Evolutionary conservation across 2,113 vertebrate species (phyloP).

Genomic region (Cyprinodon variegatus): DNA sequence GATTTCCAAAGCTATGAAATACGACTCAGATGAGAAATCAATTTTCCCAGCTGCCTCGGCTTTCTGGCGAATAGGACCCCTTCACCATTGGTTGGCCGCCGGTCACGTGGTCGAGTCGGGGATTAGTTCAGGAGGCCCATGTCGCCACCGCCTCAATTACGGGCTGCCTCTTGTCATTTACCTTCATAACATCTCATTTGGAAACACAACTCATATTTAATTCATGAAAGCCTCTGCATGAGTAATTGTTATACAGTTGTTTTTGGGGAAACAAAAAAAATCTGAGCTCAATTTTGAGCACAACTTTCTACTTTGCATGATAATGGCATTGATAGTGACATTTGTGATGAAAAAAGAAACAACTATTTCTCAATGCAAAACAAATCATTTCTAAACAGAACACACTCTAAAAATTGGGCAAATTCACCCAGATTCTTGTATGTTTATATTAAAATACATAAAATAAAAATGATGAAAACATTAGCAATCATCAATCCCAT

Average conservation of each 20-base stretch:
- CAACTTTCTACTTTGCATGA: conserved; percentile 86
- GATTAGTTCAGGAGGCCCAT: conserved; percentile 98
- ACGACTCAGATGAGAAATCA: conserved; percentile 99
- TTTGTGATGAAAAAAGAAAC: conserved; percentile 68
- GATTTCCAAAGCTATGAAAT: conserved; percentile 99
- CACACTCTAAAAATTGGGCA: background rate
- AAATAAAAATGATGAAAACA: background rate
- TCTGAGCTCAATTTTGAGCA: conserved; percentile 87
- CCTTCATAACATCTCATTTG: conserved; percentile 99
- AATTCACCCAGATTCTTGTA: background rate
- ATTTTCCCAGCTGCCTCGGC: conserved; percentile 99
- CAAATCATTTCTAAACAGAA: background rate
- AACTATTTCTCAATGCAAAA: background rate
- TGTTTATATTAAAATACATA: background rate
- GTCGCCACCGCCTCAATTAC: conserved; percentile 99
- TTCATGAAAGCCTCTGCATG: conserved; percentile 97
- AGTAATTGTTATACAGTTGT: conserved; percentile 99
- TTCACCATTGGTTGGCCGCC: conserved; percentile 84
- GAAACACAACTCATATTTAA: conserved; percentile 99
- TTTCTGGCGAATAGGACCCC: conserved; percentile 85
- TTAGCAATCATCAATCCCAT: background rate
- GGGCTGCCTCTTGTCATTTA: conserved; percentile 99
- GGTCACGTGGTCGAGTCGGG: conserved; percentile 89
- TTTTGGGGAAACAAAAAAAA: conserved; percentile 84
- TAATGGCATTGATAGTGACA: conserved; percentile 80